phyloP scores from a whole-genome alignment of 1,140 invertebrate species.

The Temnothorax nylanderi region DNA sequence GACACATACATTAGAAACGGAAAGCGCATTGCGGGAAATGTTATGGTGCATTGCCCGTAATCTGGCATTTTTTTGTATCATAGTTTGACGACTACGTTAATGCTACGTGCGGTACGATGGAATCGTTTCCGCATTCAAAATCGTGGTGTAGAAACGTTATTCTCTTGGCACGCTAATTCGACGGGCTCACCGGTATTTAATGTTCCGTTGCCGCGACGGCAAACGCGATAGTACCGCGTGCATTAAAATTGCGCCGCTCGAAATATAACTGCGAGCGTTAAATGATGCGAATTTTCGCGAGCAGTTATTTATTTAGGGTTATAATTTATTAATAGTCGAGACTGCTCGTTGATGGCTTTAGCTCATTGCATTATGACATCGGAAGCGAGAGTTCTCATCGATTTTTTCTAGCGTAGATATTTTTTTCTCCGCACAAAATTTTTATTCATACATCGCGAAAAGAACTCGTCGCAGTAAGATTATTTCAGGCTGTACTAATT shows the following conservation, averaged over 20 bases:
- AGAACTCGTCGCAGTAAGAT: background rate
- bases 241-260: conserved; percentile 37
- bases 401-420: background rate
- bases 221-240: background rate
- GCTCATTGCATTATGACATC: background rate
- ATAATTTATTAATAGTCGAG: conserved; percentile 28
- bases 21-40: background rate
- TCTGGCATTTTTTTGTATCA: background rate
- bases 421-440: background rate
- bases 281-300: conserved; percentile 11
- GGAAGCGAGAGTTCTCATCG: background rate
- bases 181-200: conserved; percentile 39
- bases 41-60: background rate
- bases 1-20: background rate
- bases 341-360: background rate
- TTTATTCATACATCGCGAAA: background rate
- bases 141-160: conserved; percentile 30
- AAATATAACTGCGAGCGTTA: conserved; percentile 57
- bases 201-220: conserved; percentile 46
- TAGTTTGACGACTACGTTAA: conserved; percentile 37
- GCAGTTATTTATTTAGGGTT: conserved; percentile 52
- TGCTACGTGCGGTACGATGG: background rate
- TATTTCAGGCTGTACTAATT: background rate
- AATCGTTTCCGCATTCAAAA: conserved; percentile 38
- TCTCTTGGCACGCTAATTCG: conserved; percentile 48